These are phyloP conservation scores for Sturnus vulgaris DNA, from an alignment of 2,113 vertebrate genomes.

Conservation along the genomic window DNA sequence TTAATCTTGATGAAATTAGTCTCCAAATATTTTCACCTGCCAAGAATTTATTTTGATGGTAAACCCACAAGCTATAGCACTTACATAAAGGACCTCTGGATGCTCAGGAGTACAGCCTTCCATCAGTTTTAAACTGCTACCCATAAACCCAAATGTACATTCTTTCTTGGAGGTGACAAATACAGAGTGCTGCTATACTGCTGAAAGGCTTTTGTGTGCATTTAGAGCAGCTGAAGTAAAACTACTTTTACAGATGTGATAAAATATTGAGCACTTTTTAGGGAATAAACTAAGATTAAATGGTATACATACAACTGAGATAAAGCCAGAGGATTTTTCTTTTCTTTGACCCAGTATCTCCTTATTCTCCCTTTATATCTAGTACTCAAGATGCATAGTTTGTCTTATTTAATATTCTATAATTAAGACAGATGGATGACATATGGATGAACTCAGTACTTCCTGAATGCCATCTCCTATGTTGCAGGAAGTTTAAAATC, in stretches of 20 bases:
- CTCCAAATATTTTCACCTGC: background rate
- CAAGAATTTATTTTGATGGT: background rate
- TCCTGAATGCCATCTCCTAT: background rate
- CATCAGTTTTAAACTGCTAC: background rate
- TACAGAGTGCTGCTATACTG: background rate
- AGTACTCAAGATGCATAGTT: background rate
- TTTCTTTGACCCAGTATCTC: background rate
- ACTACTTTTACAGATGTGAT: background rate
- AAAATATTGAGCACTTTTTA: background rate
- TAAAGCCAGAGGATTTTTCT: background rate
- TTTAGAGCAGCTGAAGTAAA: background rate
- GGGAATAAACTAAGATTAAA: background rate
- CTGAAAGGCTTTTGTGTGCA: background rate
- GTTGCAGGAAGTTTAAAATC: background rate
- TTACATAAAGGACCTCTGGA: background rate
- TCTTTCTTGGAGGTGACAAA: background rate
- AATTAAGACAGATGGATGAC: background rate
- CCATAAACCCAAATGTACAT: background rate
- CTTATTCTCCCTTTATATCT: background rate
- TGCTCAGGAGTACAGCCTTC: background rate
- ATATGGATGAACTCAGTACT: background rate
- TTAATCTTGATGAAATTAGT: background rate
- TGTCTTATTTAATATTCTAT: background rate
- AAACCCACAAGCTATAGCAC: background rate
- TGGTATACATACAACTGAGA: background rate